These are phyloP conservation scores for Dryococelus australis DNA, from an alignment of 2,888 invertebrate species.

Conservation along the genomic window DNA sequence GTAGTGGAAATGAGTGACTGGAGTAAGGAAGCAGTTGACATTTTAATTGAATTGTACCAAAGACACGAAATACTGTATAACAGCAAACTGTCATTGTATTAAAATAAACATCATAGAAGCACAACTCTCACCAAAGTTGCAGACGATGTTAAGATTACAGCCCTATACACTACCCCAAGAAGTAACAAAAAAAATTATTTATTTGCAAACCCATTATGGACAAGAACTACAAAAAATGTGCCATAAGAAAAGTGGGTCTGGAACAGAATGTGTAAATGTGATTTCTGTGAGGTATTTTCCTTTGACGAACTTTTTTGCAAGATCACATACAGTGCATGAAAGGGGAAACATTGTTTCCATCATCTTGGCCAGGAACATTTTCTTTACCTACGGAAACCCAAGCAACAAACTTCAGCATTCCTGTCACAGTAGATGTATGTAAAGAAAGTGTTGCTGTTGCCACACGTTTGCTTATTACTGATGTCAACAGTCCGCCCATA, in stretches of 20 bases:
- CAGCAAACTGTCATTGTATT: no score
- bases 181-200: not conserved
- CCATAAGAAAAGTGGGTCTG: not conserved
- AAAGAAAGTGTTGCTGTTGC: not conserved
- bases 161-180: not conserved
- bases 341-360: not conserved
- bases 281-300: not conserved
- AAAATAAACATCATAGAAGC: no score
- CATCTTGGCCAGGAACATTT: not conserved
- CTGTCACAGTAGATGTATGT: not conserved
- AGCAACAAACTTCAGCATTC: not conserved
- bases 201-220: not conserved
- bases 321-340: not conserved
- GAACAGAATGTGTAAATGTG: not conserved
- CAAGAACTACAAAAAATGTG: not conserved
- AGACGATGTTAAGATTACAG: not conserved
- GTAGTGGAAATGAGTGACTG: not conserved
- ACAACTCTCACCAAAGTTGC: no score
- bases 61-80: no score
- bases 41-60: not conserved
- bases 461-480: no score
- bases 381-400: no score
- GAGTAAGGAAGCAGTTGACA: not conserved
- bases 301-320: not conserved
- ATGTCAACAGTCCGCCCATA: no score